Evolutionary conservation across 2,888 invertebrate genomes (phyloP), one percentile per base, ranked within the genome.

Genomic region (Dascillus cervinus): DNA sequence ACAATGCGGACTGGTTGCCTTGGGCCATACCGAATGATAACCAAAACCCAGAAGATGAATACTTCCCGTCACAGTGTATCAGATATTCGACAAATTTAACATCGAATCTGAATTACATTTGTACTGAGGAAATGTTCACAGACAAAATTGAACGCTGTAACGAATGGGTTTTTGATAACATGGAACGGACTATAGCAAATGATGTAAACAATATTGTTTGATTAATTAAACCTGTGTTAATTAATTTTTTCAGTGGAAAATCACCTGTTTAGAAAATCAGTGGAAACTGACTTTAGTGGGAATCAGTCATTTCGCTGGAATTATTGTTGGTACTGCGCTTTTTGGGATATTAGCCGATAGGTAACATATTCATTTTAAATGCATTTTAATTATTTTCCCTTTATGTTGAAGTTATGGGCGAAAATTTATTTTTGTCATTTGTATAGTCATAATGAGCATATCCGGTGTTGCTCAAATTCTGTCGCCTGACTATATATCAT

Each of bases 221-320:
- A 9, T n/a, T 17, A 4, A n/a, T 4, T 15, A 13, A 8, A 2
- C n/a, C 4, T 29, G 14, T 13, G 5, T 20, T 24, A 11, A 11
- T 17, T 17, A 8, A 17, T 37, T 19, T 8, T 62, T 67, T 35
- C 49, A 76, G 71, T 78, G 74, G 70, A 58, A 67, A 12, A 61
- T 79, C 24, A 73, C 73, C 2, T 79, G 79, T 47, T 52, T 65
- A 14, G 73, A 75, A 43, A 75, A 76, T 41, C 67, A 70, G 34
- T 75, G 76, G 74, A 73, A 71, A 52, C 52, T 77, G 29, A 73
- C 77, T 1, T 56, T 75, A 22, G 71, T 77, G 8, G 77, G 77
- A 8, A 74, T 74, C 0, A 60, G 71, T 28, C 77, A 78, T 58
- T 77, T 77, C 58, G 70, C 73, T 6, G 79, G 78, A 1, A 69